These are phyloP conservation scores for Spheniscus mendiculus DNA, from an alignment of 2,113 vertebrate genomes.

Conservation along the genomic window DNA sequence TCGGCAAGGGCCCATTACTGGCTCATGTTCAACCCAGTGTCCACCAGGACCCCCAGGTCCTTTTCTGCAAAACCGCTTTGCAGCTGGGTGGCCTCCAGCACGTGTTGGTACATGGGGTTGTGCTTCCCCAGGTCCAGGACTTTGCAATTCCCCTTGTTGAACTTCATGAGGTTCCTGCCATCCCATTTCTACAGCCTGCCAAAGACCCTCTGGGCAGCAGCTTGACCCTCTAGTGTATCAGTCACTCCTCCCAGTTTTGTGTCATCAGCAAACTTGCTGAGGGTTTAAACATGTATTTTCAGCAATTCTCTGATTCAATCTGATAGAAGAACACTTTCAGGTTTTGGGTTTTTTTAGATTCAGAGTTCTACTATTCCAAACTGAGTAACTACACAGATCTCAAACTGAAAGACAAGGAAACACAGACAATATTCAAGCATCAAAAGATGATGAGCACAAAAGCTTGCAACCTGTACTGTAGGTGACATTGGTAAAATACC, in stretches of 20 bases:
- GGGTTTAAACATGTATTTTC: neutral
- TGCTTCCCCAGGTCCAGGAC: neutral
- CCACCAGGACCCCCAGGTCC: neutral
- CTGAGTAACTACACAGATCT: neutral
- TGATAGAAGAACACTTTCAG: neutral
- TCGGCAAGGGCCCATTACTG: neutral
- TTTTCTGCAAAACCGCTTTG: neutral
- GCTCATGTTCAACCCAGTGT: neutral
- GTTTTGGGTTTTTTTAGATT: neutral
- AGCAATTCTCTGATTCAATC: neutral
- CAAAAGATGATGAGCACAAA: neutral
- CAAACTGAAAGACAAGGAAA: neutral
- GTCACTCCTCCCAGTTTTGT: neutral
- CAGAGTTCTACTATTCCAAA: neutral
- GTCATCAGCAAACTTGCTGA: neutral
- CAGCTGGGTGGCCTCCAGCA: neutral
- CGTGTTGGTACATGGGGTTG: neutral
- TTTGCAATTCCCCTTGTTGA: neutral
- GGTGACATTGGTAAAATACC: neutral
- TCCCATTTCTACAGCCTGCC: neutral
- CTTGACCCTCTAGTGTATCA: neutral
- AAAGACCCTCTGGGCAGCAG: neutral
- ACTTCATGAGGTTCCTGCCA: neutral
- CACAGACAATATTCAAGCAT: neutral
- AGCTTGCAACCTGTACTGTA: neutral